These are phyloP conservation scores for Fissipunctia ypsillon DNA, from an alignment of 2,888 invertebrate genomes.

Conservation along the genomic window DNA sequence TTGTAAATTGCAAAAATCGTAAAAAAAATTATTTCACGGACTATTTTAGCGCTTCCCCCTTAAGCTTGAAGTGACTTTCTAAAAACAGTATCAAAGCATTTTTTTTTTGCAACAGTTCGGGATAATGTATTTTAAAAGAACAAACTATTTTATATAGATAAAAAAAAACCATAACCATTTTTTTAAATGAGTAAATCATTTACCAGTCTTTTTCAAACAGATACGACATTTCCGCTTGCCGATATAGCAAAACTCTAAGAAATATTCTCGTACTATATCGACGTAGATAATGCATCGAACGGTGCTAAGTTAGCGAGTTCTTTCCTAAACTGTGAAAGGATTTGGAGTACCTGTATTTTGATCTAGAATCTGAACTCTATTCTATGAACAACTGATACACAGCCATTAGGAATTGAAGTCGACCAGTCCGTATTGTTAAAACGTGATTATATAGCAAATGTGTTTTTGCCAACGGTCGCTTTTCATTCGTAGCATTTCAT, in stretches of 20 bases:
- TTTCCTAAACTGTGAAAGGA: slow-evolving; percentile 4
- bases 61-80: too few relatives aligned
- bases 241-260: slow-evolving; percentile 4
- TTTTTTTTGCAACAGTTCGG: neutral
- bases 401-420: neutral
- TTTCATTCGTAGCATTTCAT: slow-evolving; percentile 6
- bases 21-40: too few relatives aligned
- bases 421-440: neutral
- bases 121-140: neutral
- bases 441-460: neutral
- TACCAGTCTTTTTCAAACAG: too few relatives aligned
- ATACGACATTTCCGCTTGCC: neutral
- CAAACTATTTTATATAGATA: neutral
- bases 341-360: slow-evolving; percentile 6
- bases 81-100: too few relatives aligned
- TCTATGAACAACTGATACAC: too few relatives aligned
- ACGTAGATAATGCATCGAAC: slow-evolving; percentile 11
- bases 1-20: too few relatives aligned
- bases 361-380: slow-evolving; percentile 17
- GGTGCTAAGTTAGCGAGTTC: slow-evolving; percentile 18
- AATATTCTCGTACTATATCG: neutral
- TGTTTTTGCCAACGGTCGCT: neutral
- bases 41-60: too few relatives aligned
- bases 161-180: too few relatives aligned
- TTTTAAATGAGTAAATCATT: too few relatives aligned